Conservation (phyloP, 2,888 invertebrate genomes). For the Leptura quadrifasciata region DNA sequence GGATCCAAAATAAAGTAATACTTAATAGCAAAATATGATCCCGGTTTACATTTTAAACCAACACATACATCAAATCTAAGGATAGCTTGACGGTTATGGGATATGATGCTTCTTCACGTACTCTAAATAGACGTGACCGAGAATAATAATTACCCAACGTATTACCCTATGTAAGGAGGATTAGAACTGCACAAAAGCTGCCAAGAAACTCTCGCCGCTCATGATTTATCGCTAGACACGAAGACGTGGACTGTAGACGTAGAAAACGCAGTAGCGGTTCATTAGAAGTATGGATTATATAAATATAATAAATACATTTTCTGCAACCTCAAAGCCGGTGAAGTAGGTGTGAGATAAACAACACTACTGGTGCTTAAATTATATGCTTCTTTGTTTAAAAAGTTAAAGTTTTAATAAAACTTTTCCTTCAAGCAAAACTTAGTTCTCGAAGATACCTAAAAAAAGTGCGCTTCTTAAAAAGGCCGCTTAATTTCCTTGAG, state of each 20-base stretch:
- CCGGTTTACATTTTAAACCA: background rate
- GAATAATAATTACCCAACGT: slow-evolving; percentile 61
- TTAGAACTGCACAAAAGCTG: slow-evolving; percentile 55
- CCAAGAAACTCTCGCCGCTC: slow-evolving; percentile 47
- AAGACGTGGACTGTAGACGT: slow-evolving; percentile 20
- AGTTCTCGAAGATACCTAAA: no score
- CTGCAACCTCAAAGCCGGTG: no score
- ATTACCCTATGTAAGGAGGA: slow-evolving; percentile 50
- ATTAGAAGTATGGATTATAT: background rate
- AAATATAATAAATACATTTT: no score
- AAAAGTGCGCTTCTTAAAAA: no score
- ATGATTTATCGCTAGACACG: slow-evolving; percentile 46
- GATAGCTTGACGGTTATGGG: slow-evolving; percentile 2
- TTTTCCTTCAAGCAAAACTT: no score
- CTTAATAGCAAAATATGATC: background rate
- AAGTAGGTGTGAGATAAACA: no score
- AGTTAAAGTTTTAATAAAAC: no score
- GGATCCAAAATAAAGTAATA: no score
- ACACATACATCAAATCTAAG: background rate
- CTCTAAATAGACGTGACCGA: slow-evolving; percentile 59
- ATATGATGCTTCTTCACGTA: slow-evolving; percentile 35
- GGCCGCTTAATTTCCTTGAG: no score
- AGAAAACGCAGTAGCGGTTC: slow-evolving; percentile 22
- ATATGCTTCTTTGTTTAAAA: no score
- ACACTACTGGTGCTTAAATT: no score